Base-by-base conservation (phyloP, 2,113 vertebrate species). In the Megalops atlanticus region DNA sequence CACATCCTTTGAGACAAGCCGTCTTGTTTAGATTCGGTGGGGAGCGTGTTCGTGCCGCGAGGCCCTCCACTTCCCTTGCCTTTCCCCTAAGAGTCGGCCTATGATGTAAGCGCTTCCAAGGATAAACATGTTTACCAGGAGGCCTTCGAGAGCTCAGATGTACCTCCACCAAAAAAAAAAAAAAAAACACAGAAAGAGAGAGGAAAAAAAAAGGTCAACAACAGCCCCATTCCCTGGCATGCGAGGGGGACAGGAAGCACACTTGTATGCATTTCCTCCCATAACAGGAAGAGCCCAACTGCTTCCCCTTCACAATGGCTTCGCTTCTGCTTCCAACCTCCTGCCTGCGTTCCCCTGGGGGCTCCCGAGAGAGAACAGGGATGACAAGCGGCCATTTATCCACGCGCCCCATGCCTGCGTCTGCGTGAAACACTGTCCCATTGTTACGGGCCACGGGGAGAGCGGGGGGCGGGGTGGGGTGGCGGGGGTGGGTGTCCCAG, bases 201-300 rank as follows among this genome's bases (percentile, higher is more conserved):
- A 81, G 76, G 77, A 64, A 45, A 93, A 91, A 90, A 92, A 94
- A 95, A 95, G 94, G 95, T 96, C 94, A 95, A 90, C 92, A 91
- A 92, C 89, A 91, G 91, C 92, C 92, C 93, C 93, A 95, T 94
- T 96, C 94, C 93, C 91, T 92, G 92, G 92, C 92, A 94, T 94
- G 92, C 88, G 91, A 94, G 94, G 93, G 89, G 92, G 93, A 95
- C 98, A 99, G 98, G 97, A 99, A 99, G 96, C 97, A 99, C 97
- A 98, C 98, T 98, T 98, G 95, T 97, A 96, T 98, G 95, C 94
- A 96, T 97, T 97, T 99, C 98, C 98, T 99, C 96, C 98, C 96
- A 99, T 98, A 99, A 99, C 98, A 99, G 98, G 98, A 99, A 99
- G 96, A 96, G 94, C 96, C 94, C 95, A 96, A 97, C 96, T 98